Evolutionary conservation across 2,888 invertebrate species (phyloP).

Genomic region (Kryphioiulus occultus): DNA sequence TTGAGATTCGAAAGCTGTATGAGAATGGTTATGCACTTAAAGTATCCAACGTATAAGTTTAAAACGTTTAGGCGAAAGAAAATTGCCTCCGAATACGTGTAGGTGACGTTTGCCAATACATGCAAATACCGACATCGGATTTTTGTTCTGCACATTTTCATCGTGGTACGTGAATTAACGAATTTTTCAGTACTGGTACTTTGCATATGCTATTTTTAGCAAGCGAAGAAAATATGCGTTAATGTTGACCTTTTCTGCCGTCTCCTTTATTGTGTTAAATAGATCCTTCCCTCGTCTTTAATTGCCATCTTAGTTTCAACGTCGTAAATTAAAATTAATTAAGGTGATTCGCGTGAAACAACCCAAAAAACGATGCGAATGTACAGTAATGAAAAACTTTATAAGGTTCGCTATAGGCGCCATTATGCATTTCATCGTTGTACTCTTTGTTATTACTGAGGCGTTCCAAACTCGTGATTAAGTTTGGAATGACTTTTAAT

Average conservation of each 20-base stretch:
- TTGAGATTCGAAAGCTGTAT: too few species aligned
- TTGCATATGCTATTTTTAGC: not conserved
- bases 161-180: not conserved
- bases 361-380: not conserved
- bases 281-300: not conserved
- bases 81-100: too few species aligned
- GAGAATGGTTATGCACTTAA: too few species aligned
- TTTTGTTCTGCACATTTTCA: not conserved
- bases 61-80: too few species aligned
- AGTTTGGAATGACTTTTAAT: slow-evolving; percentile 16
- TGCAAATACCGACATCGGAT: not conserved
- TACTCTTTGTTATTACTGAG: not conserved
- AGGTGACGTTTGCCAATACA: too few species aligned
- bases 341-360: not conserved
- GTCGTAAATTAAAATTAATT: not conserved
- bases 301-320: not conserved
- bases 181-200: not conserved
- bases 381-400: not conserved
- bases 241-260: not conserved
- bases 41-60: too few species aligned
- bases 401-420: not conserved
- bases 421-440: not conserved
- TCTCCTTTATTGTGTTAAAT: not conserved
- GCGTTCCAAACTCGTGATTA: not conserved
- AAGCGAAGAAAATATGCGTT: not conserved